Evolutionary conservation across 2,888 invertebrate genomes (phyloP).

Genomic region (Lasioglossum morio): DNA sequence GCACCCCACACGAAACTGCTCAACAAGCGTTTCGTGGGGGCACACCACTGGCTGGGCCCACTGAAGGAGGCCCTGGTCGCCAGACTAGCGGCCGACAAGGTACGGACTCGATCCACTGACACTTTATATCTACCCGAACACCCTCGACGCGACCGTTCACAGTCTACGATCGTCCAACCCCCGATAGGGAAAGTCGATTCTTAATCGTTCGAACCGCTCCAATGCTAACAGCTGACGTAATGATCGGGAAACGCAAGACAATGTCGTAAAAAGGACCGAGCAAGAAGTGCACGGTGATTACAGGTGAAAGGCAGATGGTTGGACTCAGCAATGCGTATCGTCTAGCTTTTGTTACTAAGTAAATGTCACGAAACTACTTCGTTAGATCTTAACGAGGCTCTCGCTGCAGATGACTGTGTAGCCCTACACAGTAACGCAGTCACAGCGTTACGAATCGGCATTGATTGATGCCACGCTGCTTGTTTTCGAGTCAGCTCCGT

Average conservation of each 20-base stretch:
- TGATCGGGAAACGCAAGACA: not conserved
- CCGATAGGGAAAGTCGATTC: not conserved
- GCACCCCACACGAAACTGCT: constrained; percentile 95
- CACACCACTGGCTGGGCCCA: constrained; percentile 96
- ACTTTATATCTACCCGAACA: not conserved
- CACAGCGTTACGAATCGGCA: not conserved
- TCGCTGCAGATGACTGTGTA: not conserved
- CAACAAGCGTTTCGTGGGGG: constrained; percentile 95
- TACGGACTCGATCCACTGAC: constrained; percentile 84
- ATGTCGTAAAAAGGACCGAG: not conserved
- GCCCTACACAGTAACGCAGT: not conserved
- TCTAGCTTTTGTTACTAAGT: not conserved
- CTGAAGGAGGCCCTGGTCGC: constrained; percentile 86
- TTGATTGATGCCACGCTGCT: not conserved
- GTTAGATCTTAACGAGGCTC: not conserved
- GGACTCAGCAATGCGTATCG: not conserved
- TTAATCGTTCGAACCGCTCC: not conserved
- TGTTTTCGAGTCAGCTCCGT: not conserved
- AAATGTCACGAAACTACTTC: not conserved
- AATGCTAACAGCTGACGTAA: not conserved
- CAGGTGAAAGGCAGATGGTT: not conserved
- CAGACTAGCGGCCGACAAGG: constrained; percentile 89
- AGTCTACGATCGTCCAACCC: not conserved
- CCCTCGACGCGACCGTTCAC: not conserved
- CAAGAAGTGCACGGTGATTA: not conserved